phyloP scores from a whole-genome alignment of 1,140 invertebrate genomes.

The Drosophila athabasca region DNA sequence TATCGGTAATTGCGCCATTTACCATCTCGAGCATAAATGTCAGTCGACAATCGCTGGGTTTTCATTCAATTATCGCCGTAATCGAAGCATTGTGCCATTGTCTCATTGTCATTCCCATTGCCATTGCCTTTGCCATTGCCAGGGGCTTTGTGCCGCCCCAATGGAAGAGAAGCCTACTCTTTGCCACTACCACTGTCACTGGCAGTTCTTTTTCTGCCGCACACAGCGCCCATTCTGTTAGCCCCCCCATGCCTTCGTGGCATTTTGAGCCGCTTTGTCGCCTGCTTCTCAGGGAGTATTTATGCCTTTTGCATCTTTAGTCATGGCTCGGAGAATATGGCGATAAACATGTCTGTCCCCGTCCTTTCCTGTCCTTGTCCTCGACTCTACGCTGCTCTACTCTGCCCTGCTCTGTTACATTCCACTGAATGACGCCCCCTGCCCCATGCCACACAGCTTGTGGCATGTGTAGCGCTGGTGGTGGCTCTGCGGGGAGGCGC shows the following conservation, averaged over 20 bases:
- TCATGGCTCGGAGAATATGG: slow-evolving; percentile 78
- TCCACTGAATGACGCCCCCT: background rate
- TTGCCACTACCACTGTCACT: too few relatives aligned
- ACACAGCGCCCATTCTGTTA: too few relatives aligned
- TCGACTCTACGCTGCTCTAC: background rate
- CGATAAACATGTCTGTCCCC: slow-evolving; percentile 71
- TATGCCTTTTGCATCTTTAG: slow-evolving; percentile 75
- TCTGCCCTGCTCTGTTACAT: background rate
- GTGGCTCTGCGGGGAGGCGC: slow-evolving; percentile 8
- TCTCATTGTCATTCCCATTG: slow-evolving; percentile 30
- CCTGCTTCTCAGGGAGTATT: slow-evolving; percentile 67
- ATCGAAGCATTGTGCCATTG: slow-evolving; percentile 1
- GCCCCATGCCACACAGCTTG: background rate
- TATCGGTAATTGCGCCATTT: slow-evolving; percentile 44
- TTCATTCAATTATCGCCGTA: slow-evolving; percentile 46
- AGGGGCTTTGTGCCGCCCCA: slow-evolving; percentile 10
- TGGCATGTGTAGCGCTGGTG: slow-evolving; percentile 4
- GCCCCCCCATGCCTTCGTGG: background rate
- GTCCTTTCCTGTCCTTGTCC: slow-evolving; percentile 4
- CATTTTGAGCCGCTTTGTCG: slow-evolving; percentile 67
- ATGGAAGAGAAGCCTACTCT: background rate
- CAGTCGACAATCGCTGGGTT: slow-evolving; percentile 35
- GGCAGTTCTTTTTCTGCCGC: too few relatives aligned
- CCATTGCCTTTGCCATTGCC: slow-evolving; percentile 18
- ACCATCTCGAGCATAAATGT: slow-evolving; percentile 39